phyloP scores from a whole-genome alignment of 1,140 invertebrate species.

The Nasonia vitripennis region DNA sequence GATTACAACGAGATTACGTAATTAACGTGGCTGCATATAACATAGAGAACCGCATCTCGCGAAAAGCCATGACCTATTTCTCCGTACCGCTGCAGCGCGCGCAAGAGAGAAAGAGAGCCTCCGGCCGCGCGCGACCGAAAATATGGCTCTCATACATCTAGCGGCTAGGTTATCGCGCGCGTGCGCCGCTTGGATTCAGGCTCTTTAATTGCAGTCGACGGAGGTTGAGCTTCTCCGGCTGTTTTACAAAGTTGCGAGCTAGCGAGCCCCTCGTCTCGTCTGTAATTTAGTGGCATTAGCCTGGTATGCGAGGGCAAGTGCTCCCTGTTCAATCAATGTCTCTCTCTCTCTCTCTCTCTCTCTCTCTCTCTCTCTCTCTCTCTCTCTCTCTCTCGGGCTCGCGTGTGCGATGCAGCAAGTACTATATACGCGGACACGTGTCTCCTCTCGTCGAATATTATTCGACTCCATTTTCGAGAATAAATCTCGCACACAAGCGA shows the following conservation, averaged over 20 bases:
- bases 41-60: neutral
- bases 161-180: constrained; percentile 28
- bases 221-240: neutral
- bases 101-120: neutral
- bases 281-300: constrained; percentile 70
- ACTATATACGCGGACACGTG: constrained; percentile 47
- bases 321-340: constrained; percentile 70
- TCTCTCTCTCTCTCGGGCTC: no score
- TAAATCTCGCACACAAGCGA: no score
- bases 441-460: neutral
- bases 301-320: constrained; percentile 68
- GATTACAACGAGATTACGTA: neutral
- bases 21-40: neutral
- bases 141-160: constrained; percentile 19
- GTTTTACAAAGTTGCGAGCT: constrained; percentile 10
- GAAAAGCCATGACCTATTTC: constrained; percentile 40
- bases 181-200: constrained; percentile 5
- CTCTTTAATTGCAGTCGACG: constrained; percentile 37
- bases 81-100: neutral
- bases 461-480: no score
- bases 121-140: constrained; percentile 7
- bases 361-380: no score
- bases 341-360: constrained; percentile 51
- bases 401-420: constrained; percentile 52
- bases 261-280: constrained; percentile 27